These are phyloP conservation scores for Coenobita brevimanus DNA, from an alignment of 1,140 invertebrate genomes.

Conservation along the genomic window DNA sequence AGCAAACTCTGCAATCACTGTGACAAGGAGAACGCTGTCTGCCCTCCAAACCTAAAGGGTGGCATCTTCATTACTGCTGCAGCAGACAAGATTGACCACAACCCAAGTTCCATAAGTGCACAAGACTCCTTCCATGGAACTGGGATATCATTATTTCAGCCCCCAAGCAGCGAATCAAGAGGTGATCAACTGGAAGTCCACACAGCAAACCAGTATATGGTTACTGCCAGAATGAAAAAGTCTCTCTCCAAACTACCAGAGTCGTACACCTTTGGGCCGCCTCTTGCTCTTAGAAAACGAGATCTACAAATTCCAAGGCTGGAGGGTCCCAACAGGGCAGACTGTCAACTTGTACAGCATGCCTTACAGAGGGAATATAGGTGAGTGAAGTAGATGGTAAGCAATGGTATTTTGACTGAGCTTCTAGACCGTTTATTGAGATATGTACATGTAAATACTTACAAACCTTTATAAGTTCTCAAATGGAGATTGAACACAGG, in stretches of 20 bases:
- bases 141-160: conserved; percentile 29
- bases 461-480: too few species aligned
- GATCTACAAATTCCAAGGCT: conserved; percentile 14
- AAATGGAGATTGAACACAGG: too few species aligned
- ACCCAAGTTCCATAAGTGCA: conserved; percentile 25
- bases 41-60: conserved; percentile 32
- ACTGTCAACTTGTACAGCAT: conserved; percentile 13
- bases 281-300: conserved; percentile 19
- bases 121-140: conserved; percentile 46
- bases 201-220: not conserved
- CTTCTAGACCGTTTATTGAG: too few species aligned
- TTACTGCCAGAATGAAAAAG: not conserved
- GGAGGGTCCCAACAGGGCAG: conserved; percentile 1
- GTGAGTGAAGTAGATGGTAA: too few species aligned
- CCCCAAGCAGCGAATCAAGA: conserved; percentile 1
- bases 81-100: conserved; percentile 29
- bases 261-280: conserved; percentile 26
- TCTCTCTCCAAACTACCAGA: conserved; percentile 1
- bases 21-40: conserved; percentile 24
- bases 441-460: too few species aligned
- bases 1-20: too few species aligned
- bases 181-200: not conserved
- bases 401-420: too few species aligned
- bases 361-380: conserved; percentile 29
- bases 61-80: conserved; percentile 26